Base-by-base conservation (phyloP, 1,140 invertebrate genomes). In the Drosophila busckii region DNA sequence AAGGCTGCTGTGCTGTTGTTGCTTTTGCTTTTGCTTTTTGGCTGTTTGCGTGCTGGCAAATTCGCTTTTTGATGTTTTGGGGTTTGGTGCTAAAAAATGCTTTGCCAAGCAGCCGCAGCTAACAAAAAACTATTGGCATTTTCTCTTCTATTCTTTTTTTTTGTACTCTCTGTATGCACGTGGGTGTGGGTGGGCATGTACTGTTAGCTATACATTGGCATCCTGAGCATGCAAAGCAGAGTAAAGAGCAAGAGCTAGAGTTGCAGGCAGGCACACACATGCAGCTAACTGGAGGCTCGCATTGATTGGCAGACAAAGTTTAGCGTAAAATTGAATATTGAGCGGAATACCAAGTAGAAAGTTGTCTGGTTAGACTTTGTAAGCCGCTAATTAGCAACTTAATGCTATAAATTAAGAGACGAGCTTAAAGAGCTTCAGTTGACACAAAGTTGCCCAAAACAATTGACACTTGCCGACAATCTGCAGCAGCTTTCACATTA, bases 11-110 rank as follows among this genome's bases (percentile, higher is more conserved):
- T 19, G 9, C n/a, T n/a, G 17, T 12, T 7, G 4, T 13, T 32
- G 13, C 12, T 6, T 13, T 9, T 35, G 22, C 19, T 10, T 23
- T 25, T 37, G 44, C n/a, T 26, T 37, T 54, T 29, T 37, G 3
- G 46, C 22, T 42, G n/a, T 41, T 34, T 37, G 28, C 59, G 25
- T 48, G 56, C 37, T 54, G 37, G 67, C 37, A 53, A 29, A 42
- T 65, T 78, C 69, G 73, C 68, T 78, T 78, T 78, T 78, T 78
- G 73, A 78, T 78, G 73, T 80, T 76, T 78, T 78, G 73, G 78
- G 68, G 73, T 73, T 80, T 68, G 54, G 59, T 68, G 73, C 54
- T 80, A 68, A 71, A 71, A 78, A 78, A 80, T 80, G 49, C 64
- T 68, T 71, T 78, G 68, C 40, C 68, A 70, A 52, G 32, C 48